Percentiles rank a stretch among this genome's conserved stretches.
These are phyloP conservation scores for Gymnorhina tibicen DNA, from an alignment of 2,113 vertebrate genomes.

Conservation along the genomic window DNA sequence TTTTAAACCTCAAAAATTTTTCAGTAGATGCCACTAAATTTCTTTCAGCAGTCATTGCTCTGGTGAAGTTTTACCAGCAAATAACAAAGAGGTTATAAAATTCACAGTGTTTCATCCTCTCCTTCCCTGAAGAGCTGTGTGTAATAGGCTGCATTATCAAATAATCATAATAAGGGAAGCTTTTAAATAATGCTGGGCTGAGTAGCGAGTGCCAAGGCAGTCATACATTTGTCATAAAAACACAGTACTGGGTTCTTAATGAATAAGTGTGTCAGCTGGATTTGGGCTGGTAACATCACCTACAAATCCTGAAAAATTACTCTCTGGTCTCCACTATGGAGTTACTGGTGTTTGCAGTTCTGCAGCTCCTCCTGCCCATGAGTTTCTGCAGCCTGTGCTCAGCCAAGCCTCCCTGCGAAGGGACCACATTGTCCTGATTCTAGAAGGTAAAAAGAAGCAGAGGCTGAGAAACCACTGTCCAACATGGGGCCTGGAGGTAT, in stretches of 20 bases:
- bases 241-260: background rate
- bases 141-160: background rate
- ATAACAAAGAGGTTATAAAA: background rate
- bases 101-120: background rate
- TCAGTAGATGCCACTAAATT: background rate
- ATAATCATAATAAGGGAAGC: background rate
- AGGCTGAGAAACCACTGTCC: background rate
- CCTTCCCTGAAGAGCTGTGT: background rate
- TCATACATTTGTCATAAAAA: background rate
- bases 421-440: background rate
- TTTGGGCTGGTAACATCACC: background rate
- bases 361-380: background rate
- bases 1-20: background rate
- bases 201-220: background rate
- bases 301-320: background rate
- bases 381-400: background rate
- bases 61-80: background rate
- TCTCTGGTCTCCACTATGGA: background rate
- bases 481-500: background rate
- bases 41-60: background rate
- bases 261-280: background rate
- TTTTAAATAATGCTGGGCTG: slow-evolving; percentile 1
- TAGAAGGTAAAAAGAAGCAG: background rate
- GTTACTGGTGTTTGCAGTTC: background rate
- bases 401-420: background rate